Evolutionary conservation across 2,888 invertebrate species (phyloP).

Genomic region (Cheilosia pagana): DNA sequence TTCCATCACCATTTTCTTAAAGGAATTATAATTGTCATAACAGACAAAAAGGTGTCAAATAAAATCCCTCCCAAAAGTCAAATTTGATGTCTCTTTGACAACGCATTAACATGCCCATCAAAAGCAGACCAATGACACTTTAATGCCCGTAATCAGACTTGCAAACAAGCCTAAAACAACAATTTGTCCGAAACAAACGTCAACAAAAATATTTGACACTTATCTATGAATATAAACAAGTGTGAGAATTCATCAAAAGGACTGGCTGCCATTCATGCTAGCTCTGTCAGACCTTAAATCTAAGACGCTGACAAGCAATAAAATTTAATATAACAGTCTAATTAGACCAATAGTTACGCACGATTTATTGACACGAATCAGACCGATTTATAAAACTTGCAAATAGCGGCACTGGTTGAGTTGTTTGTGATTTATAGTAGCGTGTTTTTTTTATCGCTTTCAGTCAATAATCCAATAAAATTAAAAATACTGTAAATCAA

Average conservation of each 20-base stretch:
- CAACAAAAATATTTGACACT: not conserved
- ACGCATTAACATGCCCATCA: constrained; percentile 44
- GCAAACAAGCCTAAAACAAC: not conserved
- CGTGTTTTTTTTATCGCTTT: constrained; percentile 33
- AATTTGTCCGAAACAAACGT: constrained; percentile 6
- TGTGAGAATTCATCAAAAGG: not conserved
- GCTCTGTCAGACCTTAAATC: not conserved
- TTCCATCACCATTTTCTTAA: constrained; percentile 12
- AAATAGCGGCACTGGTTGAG: constrained; percentile 23
- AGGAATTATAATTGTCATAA: not conserved
- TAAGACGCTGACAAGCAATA: constrained; percentile 10
- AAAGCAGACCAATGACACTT: constrained; percentile 20
- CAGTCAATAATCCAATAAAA: constrained; percentile 15
- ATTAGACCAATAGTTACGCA: constrained; percentile 28
- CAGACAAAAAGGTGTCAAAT: not conserved
- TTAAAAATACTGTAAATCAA: constrained; percentile 15
- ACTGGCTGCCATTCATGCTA: not conserved
- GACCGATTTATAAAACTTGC: constrained; percentile 3
- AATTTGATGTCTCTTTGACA: constrained; percentile 15
- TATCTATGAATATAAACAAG: not conserved
- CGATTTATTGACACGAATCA: constrained; percentile 33
- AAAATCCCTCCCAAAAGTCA: not conserved
- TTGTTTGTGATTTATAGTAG: constrained; percentile 28
- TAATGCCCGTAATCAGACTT: constrained; percentile 33
- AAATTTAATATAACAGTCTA: constrained; percentile 16